A percentile compares a stretch with the other conserved stretches of the same genome.
Conservation (phyloP, 2,888 invertebrate genomes). For the Monopis laevigella region DNA sequence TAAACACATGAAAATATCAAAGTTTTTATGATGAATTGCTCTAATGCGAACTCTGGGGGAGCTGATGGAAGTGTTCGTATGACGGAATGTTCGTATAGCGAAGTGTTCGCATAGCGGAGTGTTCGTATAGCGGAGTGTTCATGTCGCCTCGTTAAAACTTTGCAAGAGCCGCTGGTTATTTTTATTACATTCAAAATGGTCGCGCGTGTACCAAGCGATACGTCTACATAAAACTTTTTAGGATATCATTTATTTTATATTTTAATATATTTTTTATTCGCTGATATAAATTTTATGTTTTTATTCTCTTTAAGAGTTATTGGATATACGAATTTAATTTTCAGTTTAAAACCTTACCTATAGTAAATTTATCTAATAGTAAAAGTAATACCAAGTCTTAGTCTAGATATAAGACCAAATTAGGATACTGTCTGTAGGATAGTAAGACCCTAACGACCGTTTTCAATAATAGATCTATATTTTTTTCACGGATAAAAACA, state of each 20-base stretch:
- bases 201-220: conserved; percentile 3
- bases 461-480: too few relatives aligned
- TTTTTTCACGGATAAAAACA: too few relatives aligned
- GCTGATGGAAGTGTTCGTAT: conserved; percentile 1
- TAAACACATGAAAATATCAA: conserved; percentile 39
- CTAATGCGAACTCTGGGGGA: conserved; percentile 36
- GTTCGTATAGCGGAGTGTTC: conserved; percentile 20
- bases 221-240: not conserved
- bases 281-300: not conserved
- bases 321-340: too few relatives aligned
- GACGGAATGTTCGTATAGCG: too few relatives aligned
- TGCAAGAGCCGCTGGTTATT: conserved; percentile 6
- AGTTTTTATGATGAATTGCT: conserved; percentile 49
- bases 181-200: conserved; percentile 6
- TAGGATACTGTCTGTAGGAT: too few relatives aligned
- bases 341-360: too few relatives aligned
- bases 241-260: not conserved
- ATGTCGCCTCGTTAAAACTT: conserved; percentile 29
- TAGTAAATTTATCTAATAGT: too few relatives aligned
- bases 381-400: too few relatives aligned
- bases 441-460: too few relatives aligned
- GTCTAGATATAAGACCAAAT: too few relatives aligned
- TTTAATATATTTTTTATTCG: not conserved
- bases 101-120: not conserved
- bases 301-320: not conserved